A percentile compares a stretch with the other conserved stretches of the same genome.
phyloP scores from a whole-genome alignment of 1,140 invertebrate genomes.

The Hydropsyche tenuis region DNA sequence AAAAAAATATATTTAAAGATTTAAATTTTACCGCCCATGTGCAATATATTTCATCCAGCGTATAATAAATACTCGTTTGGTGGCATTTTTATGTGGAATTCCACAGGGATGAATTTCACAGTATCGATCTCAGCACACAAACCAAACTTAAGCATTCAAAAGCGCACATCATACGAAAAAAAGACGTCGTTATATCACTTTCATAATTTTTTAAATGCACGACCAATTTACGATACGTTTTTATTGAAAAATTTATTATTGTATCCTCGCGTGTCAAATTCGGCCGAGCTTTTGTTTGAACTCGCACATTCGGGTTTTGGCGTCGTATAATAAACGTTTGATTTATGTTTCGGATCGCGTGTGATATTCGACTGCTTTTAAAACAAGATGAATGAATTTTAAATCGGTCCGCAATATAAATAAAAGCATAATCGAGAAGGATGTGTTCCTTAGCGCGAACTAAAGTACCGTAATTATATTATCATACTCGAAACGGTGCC shows the following conservation, averaged over 20 bases:
- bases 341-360: no score
- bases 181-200: background rate
- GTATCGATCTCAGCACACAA: background rate
- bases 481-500: background rate
- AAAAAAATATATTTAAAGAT: slow-evolving; percentile 25
- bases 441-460: no score
- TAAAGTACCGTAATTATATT: slow-evolving; percentile 21
- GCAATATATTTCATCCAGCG: slow-evolving; percentile 29
- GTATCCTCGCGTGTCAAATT: no score
- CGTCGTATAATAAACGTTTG: no score
- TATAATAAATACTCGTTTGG: slow-evolving; percentile 28
- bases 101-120: slow-evolving; percentile 24
- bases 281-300: no score
- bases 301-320: no score
- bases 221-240: no score
- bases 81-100: slow-evolving; percentile 37
- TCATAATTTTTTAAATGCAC: no score
- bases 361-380: background rate
- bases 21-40: slow-evolving; percentile 10
- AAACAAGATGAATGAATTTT: slow-evolving; percentile 12
- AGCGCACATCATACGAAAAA: background rate
- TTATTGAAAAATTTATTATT: no score
- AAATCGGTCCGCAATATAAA: background rate
- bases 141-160: background rate
- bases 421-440: no score